Base-by-base conservation (phyloP, 2,113 vertebrate genomes). In the Proteles cristata region DNA sequence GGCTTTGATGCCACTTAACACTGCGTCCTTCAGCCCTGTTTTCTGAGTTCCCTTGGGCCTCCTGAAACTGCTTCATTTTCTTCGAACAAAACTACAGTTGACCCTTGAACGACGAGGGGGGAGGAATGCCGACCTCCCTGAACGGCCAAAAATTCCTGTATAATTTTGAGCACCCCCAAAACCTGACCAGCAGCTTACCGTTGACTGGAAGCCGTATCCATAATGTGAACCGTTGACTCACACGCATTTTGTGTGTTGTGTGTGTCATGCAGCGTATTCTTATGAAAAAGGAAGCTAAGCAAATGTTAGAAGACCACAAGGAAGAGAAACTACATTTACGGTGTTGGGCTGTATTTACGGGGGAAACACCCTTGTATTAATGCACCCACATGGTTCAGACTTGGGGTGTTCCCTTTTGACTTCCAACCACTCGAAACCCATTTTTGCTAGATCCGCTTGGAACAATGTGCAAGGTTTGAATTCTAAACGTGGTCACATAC, bases 1-100 rank as follows among this genome's bases (percentile, higher is more conserved):
- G 28, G 26, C 58, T 55, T 15, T 7, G 5, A 43, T 16, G 0
- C 45, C 81, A 28, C 16, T 68, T 28, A 71, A 26, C 21, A 4
- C 0, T 4, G 19, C 0, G 0, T 17, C 31, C 1, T 26, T 15
- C 8, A 7, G n/a, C 16, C 26, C 9, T 21, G 43, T 69, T 92
- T 45, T 31, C 25, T 35, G 16, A 53, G 28, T 17, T 71, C 25
- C 73, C 61, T 11, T 26, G 1, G 50, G 33, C 88, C 65, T 86
- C 85, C 26, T 50, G 65, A 68, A 39, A 48, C 35, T 11, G 26
- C 25, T 58, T 90, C 45, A 31, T 66, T 66, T 83, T 23, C 85
- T 74, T 50, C 25, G 45, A 43, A 68, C 66, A 48, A 28, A 80
- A 55, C 58, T 15, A 26, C 43, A 10, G 74, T 17, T 31, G 74